Evolutionary conservation across 2,113 vertebrate species (phyloP), one percentile per base, ranked within the genome.

Genomic region (Cynopterus brachyotis): DNA sequence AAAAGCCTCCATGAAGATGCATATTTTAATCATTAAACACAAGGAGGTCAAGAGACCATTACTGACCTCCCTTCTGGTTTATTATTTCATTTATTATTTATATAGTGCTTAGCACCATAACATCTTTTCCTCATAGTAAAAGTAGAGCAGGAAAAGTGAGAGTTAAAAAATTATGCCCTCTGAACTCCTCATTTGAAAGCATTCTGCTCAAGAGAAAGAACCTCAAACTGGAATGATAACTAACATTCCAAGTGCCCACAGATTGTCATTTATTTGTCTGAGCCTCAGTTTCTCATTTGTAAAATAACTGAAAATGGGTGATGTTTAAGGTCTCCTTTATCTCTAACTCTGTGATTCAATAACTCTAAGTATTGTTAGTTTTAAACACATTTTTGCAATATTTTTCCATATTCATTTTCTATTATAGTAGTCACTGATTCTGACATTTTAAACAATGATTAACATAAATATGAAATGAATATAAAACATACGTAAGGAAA

Each of bases 61-160:
- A 20, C 20, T 9, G 15, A 50, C 55, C 32, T 93, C 60, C 80
- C 37, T 89, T 60, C 83, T n/a, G 26, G 60, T 66, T 76, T 70
- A 60, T 75, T 82, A 40, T 94, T 72, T 47, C 35, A 79, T 66
- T 95, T 89, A n/a, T 94, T 96, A 85, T 86, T 94, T 60, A 81
- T n/a, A 84, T 62, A 60, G 79, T 20, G 17, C 40, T 55, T 67
- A 40, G 70, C 62, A 89, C 64, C 79, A 76, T 32, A 93, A 26
- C 6, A 76, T 55, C 20, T n/a, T n/a, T 78, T 35, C 26, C n/a
- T 96, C 72, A 83, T 89, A 91, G 53, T 40, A 69, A 87, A 73
- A 91, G 55, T 45, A 35, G 79, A 57, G 10, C 20, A 42, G 16
- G 15, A 81, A 47, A 90, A 28, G 50, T 47, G 76, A 40, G 30